These are phyloP conservation scores for Buceros bicornis DNA, from an alignment of 2,797 vertebrate genomes.

Conservation along the genomic window DNA sequence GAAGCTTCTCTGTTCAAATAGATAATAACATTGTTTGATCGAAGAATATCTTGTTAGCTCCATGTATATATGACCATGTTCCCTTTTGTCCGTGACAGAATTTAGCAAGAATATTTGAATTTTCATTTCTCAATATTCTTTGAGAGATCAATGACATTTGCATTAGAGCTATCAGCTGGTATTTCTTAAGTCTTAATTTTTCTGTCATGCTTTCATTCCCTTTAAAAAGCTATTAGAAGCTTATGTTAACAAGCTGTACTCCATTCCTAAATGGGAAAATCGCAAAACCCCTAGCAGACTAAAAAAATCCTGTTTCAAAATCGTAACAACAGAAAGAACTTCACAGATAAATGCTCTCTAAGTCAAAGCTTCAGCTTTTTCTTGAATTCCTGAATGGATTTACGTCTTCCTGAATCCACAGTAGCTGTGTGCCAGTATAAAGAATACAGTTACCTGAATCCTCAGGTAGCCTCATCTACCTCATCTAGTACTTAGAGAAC, in stretches of 20 bases:
- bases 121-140: background rate
- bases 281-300: background rate
- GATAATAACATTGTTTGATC: background rate
- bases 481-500: background rate
- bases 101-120: background rate
- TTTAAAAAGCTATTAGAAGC: background rate
- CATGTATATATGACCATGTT: accelerated
- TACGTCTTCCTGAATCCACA: background rate
- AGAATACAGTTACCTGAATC: background rate
- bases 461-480: background rate
- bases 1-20: background rate
- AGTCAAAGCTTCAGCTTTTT: background rate
- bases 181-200: background rate
- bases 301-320: background rate
- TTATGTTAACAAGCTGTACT: background rate
- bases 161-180: background rate
- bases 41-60: background rate
- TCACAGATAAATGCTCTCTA: background rate
- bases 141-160: background rate
- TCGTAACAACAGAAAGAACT: background rate
- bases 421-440: background rate
- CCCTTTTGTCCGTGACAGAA: background rate
- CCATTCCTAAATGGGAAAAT: background rate
- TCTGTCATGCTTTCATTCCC: background rate
- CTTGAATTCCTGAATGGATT: accelerated